Evolutionary conservation across 2,888 invertebrate species (phyloP).

Genomic region (Fragum sueziense): DNA sequence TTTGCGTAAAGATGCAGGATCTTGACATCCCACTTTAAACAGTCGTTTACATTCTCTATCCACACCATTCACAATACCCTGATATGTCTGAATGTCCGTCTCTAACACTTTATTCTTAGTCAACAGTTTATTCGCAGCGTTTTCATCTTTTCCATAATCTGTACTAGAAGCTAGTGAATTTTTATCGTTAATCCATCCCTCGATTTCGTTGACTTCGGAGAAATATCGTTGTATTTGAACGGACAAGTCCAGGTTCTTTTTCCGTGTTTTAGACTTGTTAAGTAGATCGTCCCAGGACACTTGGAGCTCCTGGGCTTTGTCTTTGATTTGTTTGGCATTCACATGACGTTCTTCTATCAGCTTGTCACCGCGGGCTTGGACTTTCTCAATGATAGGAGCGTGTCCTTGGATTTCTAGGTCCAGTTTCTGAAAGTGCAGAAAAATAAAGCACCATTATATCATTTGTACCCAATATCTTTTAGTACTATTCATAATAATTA

Average conservation of each 20-base stretch:
- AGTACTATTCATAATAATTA: too few relatives aligned
- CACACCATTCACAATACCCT: constrained; percentile 77
- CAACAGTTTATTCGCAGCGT: constrained; percentile 94
- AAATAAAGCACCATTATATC: too few relatives aligned
- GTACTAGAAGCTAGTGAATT: constrained; percentile 93
- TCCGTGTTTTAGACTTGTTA: constrained; percentile 88
- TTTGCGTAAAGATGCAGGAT: constrained; percentile 83
- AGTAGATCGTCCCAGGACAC: constrained; percentile 89
- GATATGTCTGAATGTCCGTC: constrained; percentile 80
- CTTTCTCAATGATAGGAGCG: constrained; percentile 91
- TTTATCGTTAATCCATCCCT: constrained; percentile 98
- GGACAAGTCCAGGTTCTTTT: constrained; percentile 91
- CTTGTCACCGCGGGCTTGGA: constrained; percentile 89
- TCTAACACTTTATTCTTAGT: constrained; percentile 96
- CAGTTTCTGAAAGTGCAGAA: constrained; percentile 86
- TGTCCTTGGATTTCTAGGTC: constrained; percentile 94
- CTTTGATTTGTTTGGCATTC: constrained; percentile 90
- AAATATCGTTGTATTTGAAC: constrained; percentile 96
- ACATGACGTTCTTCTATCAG: constrained; percentile 91
- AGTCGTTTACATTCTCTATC: constrained; percentile 77
- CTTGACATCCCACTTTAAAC: constrained; percentile 90
- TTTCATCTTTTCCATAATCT: constrained; percentile 96
- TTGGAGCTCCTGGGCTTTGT: constrained; percentile 88
- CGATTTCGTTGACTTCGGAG: constrained; percentile 97
- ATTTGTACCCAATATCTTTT: too few relatives aligned